phyloP scores from a whole-genome alignment of 2,797 vertebrate genomes.

The Capromys pilorides region DNA sequence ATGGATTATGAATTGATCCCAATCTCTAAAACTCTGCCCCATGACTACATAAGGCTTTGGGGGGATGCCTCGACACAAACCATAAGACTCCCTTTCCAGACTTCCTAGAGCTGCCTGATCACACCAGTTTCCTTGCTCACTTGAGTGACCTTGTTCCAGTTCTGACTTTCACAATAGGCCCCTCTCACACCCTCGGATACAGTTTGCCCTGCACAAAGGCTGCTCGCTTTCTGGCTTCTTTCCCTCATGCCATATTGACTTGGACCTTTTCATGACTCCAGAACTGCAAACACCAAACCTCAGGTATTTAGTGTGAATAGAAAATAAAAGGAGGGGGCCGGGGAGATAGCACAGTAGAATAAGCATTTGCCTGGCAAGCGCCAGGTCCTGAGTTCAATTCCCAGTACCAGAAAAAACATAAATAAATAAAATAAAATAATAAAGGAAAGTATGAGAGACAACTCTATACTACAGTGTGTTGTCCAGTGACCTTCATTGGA shows the following conservation, averaged over 20 bases:
- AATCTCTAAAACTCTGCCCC: too few relatives aligned
- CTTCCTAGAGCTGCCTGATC: neutral
- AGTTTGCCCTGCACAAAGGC: neutral
- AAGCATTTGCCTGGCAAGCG: too few relatives aligned
- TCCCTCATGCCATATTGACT: neutral
- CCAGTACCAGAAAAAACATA: too few relatives aligned
- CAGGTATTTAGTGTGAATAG: neutral
- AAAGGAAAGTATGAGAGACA: neutral
- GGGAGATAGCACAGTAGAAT: too few relatives aligned
- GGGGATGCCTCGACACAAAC: too few relatives aligned
- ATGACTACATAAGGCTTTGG: too few relatives aligned
- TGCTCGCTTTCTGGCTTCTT: neutral
- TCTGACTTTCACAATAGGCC: neutral
- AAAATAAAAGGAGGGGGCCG: too few relatives aligned
- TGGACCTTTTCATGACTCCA: neutral
- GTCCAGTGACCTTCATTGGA: neutral
- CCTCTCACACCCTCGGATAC: neutral
- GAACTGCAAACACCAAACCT: neutral
- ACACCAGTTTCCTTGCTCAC: neutral
- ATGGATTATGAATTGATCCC: too few relatives aligned
- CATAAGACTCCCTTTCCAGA: too few relatives aligned
- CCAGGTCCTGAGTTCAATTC: too few relatives aligned
- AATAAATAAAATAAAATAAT: too few relatives aligned
- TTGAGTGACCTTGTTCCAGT: neutral
- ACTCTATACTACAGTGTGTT: neutral